These are phyloP conservation scores for Ophion ellenae DNA, from an alignment of 2,888 invertebrate genomes.

Conservation along the genomic window DNA sequence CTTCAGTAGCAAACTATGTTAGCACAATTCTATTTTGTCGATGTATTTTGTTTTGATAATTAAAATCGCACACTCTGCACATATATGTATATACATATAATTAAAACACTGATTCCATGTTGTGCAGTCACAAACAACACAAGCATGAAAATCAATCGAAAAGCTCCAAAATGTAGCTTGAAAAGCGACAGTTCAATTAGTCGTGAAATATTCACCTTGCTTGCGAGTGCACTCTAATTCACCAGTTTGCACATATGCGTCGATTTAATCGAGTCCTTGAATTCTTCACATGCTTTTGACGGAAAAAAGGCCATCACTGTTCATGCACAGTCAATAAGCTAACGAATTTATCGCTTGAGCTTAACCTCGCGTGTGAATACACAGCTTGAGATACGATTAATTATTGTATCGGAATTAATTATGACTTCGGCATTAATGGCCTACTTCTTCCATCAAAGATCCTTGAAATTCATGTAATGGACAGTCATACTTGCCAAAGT, in stretches of 20 bases:
- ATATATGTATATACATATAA: neutral
- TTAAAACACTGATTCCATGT: neutral
- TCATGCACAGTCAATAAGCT: neutral
- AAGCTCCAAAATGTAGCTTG: neutral
- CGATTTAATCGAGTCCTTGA: constrained; percentile 7
- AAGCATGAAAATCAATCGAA: neutral
- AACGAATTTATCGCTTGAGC: constrained; percentile 4
- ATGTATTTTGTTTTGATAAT: no score
- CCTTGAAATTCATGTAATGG: neutral
- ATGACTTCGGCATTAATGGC: neutral
- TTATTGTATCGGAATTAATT: constrained; percentile 6
- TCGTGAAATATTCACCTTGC: neutral
- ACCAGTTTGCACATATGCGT: neutral
- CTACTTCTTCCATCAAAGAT: neutral
- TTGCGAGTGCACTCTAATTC: neutral
- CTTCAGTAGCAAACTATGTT: no score
- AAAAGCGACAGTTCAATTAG: neutral
- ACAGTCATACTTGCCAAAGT: neutral
- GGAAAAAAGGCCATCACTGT: neutral
- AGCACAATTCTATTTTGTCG: no score
- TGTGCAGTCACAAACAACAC: neutral
- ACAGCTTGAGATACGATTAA: neutral
- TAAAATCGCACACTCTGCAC: neutral
- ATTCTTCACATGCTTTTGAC: constrained; percentile 1
- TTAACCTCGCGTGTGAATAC: constrained; percentile 1